Evolutionary conservation across 2,797 vertebrate species (phyloP), one percentile per base, ranked within the genome.

Genomic region (Chromis chromis): DNA sequence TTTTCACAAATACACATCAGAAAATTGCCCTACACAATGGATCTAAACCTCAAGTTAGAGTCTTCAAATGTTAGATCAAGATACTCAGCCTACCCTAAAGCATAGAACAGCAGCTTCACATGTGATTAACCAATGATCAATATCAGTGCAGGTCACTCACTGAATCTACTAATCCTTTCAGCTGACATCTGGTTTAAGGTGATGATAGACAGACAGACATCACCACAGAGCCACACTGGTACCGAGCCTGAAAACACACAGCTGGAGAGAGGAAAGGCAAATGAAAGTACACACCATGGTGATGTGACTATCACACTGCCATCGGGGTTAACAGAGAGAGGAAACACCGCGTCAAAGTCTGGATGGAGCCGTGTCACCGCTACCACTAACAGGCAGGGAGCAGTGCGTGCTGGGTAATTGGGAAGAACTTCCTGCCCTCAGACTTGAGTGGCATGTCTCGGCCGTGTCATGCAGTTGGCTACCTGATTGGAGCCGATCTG

Each of bases 381-480:
- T 44, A 60, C 53, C 7, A n/a, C 79, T 81, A 74, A 85, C 84
- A 86, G 82, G 31, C 70, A 21, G 54, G 44, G 66, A 82, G 81
- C 68, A 52, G 65, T 31, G 75, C 7, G 7, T 16, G 52, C 62
- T 59, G 79, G 79, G 79, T 91, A 91, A 91, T 86, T 89, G 79
- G 82, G 58, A 74, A 78, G 78, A 87, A 59, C 74, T 80, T 87
- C 70, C 88, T 68, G 70, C 62, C 80, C 54, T 65, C 28, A 1
- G 74, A 68, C 39, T 74, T 77, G 87, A 93, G 69, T 72, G 88
- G 75, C 76, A 58, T 39, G 77, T 71, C 74, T 79, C 62, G 14
- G 66, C 79, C 5, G 2, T 28, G 70, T 52, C 53, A 0, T 40
- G 44, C 36, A 81, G 76, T 83, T 69, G 46, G 80, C 54, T 55